A percentile compares a stretch with the other conserved stretches of the same genome.
Conservation (phyloP, 35 echinoderm and acorn worm genomes). For the Acanthaster planci region DNA sequence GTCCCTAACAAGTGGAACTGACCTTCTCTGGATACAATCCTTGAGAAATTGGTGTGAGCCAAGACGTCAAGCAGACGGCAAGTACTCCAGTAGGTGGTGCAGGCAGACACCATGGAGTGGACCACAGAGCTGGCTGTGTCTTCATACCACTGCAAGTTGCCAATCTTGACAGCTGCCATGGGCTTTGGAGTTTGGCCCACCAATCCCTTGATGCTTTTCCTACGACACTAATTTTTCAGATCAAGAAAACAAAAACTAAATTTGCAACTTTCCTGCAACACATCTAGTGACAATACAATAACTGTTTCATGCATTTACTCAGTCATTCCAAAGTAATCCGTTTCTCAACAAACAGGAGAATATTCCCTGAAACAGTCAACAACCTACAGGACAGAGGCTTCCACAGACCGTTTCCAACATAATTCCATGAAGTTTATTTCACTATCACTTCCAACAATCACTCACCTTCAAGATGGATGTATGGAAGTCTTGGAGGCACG, state of each 20-base stretch:
- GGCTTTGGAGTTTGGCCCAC: conserved; percentile 10
- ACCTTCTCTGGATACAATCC: conserved; percentile 50
- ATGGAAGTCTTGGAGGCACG: conserved; percentile 69
- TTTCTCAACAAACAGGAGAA: too few relatives aligned
- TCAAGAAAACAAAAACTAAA: not conserved
- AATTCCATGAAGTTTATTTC: too few relatives aligned
- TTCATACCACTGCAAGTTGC: conserved; percentile 69
- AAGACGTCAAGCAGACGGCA: conserved; percentile 58
- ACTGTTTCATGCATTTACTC: too few relatives aligned
- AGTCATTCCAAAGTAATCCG: too few relatives aligned
- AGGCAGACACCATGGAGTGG: conserved; percentile 48
- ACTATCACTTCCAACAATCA: too few relatives aligned
- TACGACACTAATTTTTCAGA: conserved; percentile 20
- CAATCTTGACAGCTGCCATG: conserved; percentile 36
- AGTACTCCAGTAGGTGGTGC: conserved; percentile 66
- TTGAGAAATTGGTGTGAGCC: conserved; percentile 58
- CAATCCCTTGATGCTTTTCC: conserved; percentile 13
- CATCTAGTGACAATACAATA: too few relatives aligned
- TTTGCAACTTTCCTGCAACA: too few relatives aligned
- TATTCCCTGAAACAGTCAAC: too few relatives aligned
- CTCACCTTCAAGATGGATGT: conserved; percentile 73
- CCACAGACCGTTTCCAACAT: too few relatives aligned
- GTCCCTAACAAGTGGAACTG: not conserved
- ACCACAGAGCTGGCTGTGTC: conserved; percentile 69
- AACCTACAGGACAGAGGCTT: too few relatives aligned